Conservation (phyloP, 2,888 invertebrate genomes). For the Scaptomyza parva region DNA sequence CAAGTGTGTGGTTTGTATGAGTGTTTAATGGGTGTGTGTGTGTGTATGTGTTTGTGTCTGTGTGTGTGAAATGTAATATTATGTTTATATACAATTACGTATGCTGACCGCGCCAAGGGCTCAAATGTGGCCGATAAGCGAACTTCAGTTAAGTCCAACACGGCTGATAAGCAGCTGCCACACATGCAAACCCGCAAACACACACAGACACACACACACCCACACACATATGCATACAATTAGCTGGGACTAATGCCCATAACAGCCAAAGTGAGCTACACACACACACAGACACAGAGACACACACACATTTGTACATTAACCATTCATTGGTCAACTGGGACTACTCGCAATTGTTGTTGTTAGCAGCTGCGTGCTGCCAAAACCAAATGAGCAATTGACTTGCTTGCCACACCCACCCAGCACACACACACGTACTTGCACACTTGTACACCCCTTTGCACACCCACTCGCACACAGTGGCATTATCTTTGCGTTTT, state of each 20-base stretch:
- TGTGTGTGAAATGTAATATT: constrained; percentile 40
- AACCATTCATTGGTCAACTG: constrained; percentile 79
- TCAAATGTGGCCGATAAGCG: constrained; percentile 74
- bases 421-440: background rate
- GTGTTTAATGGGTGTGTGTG: background rate
- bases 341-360: constrained; percentile 64
- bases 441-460: too few relatives aligned
- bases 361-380: constrained; percentile 73
- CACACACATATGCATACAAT: constrained; percentile 52
- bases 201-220: constrained; percentile 17
- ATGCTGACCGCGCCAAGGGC: constrained; percentile 69
- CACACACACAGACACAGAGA: constrained; percentile 5
- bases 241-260: constrained; percentile 64
- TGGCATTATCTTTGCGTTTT: constrained; percentile 77
- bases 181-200: constrained; percentile 39
- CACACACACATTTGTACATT: constrained; percentile 57
- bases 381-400: constrained; percentile 81
- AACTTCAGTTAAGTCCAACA: constrained; percentile 65
- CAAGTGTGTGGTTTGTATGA: constrained; percentile 15
- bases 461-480: too few relatives aligned
- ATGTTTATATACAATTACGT: constrained; percentile 72
- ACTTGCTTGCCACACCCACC: constrained; percentile 54
- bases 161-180: constrained; percentile 67
- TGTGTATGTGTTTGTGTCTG: constrained; percentile 2
- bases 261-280: constrained; percentile 32